A percentile compares a stretch with the other conserved stretches of the same genome.
Evolutionary conservation across 2,797 vertebrate genomes (phyloP).

Genomic region (Melanotaenia trifasciata): DNA sequence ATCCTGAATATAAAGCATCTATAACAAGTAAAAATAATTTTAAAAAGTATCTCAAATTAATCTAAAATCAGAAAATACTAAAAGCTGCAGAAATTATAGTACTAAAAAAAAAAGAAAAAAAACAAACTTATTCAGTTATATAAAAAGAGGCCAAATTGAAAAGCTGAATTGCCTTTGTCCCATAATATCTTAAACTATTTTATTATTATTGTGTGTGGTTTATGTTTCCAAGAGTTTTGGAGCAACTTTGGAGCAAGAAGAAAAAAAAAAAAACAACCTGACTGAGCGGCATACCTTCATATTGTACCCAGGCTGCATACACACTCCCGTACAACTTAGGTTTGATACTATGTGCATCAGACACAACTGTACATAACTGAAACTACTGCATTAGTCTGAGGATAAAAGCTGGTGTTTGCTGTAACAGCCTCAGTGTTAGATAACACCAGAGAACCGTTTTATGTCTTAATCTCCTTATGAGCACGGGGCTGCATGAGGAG

Average conservation of each 20-base stretch:
- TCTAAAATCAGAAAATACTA: background rate
- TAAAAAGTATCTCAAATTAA: too few relatives aligned
- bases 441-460: slow-evolving; percentile 46
- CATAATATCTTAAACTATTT: background rate
- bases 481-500: slow-evolving; percentile 45
- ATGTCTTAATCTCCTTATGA: slow-evolving; percentile 65
- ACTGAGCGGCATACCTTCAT: slow-evolving; percentile 36
- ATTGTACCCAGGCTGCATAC: slow-evolving; percentile 1
- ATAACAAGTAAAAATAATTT: background rate
- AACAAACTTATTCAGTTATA: background rate
- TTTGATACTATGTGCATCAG: slow-evolving; percentile 3
- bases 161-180: slow-evolving; percentile 5
- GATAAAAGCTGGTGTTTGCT: slow-evolving; percentile 40
- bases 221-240: background rate
- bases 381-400: slow-evolving; percentile 37
- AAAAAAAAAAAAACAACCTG: background rate
- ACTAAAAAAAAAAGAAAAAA: too few relatives aligned
- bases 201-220: background rate
- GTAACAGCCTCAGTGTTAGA: slow-evolving; percentile 41
- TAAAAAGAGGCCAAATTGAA: background rate
- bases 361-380: slow-evolving; percentile 34
- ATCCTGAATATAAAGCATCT: background rate
- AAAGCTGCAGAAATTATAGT: background rate
- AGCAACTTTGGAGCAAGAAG: too few relatives aligned
- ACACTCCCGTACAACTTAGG: slow-evolving; percentile 1